Conservation (phyloP, 1,140 invertebrate genomes). For the Dinoponera quadriceps region DNA sequence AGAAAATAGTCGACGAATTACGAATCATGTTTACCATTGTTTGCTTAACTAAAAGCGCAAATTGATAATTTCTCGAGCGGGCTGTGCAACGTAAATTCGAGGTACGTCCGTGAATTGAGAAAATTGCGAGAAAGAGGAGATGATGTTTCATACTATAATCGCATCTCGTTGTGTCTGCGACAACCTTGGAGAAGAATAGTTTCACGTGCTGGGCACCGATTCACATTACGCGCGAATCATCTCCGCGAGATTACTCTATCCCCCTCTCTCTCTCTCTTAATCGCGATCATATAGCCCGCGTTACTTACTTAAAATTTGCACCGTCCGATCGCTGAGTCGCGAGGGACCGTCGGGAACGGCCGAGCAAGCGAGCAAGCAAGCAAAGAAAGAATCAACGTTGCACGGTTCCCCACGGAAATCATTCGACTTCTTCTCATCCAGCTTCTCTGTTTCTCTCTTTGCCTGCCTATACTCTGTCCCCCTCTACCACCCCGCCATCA, state of each 20-base stretch:
- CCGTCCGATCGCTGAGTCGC: background rate
- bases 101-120: background rate
- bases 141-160: background rate
- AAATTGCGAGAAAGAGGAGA: background rate
- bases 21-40: conserved; percentile 34
- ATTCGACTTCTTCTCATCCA: conserved; percentile 57
- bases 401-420: conserved; percentile 27
- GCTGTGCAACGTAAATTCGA: conserved; percentile 51
- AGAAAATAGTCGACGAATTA: conserved; percentile 12
- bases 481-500: conserved; percentile 54
- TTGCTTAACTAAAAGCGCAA: conserved; percentile 26
- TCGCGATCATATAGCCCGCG: too few relatives aligned
- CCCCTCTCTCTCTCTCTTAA: too few relatives aligned
- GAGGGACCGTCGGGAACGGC: too few relatives aligned
- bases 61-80: conserved; percentile 20
- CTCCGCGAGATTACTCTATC: background rate
- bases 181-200: background rate
- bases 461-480: conserved; percentile 33
- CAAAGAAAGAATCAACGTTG: conserved; percentile 62
- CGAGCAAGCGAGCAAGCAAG: background rate
- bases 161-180: background rate
- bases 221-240: background rate
- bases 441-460: conserved; percentile 69
- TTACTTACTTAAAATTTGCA: background rate
- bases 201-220: conserved; percentile 37